A percentile compares a stretch with the other conserved stretches of the same genome.
Conservation (phyloP, 2,797 vertebrate genomes). For the Percopsis omiscomaycus region DNA sequence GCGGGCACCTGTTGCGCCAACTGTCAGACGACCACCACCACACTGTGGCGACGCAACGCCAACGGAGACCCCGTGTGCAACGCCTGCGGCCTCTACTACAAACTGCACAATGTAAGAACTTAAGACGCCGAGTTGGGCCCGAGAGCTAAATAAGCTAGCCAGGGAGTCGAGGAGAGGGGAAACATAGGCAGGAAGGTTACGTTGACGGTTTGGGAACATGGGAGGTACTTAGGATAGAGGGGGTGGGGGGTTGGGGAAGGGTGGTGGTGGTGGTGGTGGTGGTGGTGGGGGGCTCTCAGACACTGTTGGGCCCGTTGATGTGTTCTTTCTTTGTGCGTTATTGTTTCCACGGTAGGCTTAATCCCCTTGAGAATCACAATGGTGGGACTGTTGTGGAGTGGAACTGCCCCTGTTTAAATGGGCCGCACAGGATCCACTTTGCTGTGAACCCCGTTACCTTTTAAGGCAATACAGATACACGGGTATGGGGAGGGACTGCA, state of each 20-base stretch:
- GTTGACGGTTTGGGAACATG: constrained; percentile 49
- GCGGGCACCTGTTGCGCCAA: constrained; percentile 98
- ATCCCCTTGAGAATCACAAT: constrained; percentile 70
- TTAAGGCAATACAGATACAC: constrained; percentile 18
- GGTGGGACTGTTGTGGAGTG: constrained; percentile 66
- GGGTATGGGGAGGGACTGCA: background rate
- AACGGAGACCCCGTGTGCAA: constrained; percentile 98
- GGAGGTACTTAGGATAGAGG: constrained; percentile 19
- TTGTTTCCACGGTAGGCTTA: constrained; percentile 67
- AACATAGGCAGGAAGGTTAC: constrained; percentile 47
- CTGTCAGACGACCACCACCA: constrained; percentile 97
- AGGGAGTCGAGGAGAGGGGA: constrained; percentile 43
- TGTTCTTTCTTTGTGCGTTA: constrained; percentile 51
- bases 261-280: constrained; percentile 16
- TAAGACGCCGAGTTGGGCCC: constrained; percentile 8
- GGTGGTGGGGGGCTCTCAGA: constrained; percentile 38
- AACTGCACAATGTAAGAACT: constrained; percentile 95
- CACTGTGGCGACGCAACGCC: constrained; percentile 95
- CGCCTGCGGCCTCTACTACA: constrained; percentile 98
- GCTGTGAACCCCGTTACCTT: constrained; percentile 45
- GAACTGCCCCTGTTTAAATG: constrained; percentile 31
- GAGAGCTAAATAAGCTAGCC: background rate
- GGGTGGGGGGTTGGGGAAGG: constrained; percentile 10
- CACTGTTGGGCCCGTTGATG: constrained; percentile 54
- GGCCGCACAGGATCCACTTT: constrained; percentile 36